These are phyloP conservation scores for Acanthosepion esculentum DNA, from an alignment of 2,888 invertebrate species.

Conservation along the genomic window DNA sequence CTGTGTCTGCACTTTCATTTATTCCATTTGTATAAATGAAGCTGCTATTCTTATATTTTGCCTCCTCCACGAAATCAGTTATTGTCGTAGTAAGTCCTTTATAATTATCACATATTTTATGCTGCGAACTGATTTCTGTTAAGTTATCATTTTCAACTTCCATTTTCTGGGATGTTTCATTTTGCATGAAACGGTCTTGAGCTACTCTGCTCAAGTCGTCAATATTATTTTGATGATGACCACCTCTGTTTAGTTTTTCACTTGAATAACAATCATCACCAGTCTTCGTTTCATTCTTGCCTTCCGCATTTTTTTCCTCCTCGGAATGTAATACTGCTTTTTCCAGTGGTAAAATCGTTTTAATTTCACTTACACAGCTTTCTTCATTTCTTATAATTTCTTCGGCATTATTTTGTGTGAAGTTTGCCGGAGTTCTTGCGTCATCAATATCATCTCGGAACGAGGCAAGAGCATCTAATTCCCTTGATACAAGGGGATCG, in stretches of 20 bases:
- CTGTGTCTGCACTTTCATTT: background rate
- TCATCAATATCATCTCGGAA: background rate
- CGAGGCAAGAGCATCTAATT: background rate
- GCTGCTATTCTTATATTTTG: background rate
- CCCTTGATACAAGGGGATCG: background rate
- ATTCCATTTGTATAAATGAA: background rate
- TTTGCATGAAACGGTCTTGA: background rate
- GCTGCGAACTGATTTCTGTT: background rate
- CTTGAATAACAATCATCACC: background rate
- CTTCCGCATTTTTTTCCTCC: background rate
- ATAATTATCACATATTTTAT: background rate
- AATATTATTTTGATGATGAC: background rate
- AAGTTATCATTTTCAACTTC: background rate
- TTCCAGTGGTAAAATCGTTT: background rate
- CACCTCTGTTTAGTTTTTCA: background rate
- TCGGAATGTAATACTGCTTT: background rate
- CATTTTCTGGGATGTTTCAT: background rate
- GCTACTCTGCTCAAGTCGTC: background rate
- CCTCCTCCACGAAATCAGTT: background rate
- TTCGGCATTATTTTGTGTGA: background rate
- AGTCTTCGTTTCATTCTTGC: background rate
- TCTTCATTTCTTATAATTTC: background rate
- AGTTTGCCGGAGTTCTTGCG: background rate
- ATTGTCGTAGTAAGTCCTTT: background rate
- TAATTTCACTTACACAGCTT: background rate